These are phyloP conservation scores for Macaca fascicularis DNA, from an alignment of 2,113 vertebrate species.

Conservation along the genomic window T2T-MFA8v1.1 NC_088377.1:12083501-12084000, in stretches of 20 bases:
- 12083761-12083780: not conserved
- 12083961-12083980: fast-evolving
- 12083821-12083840: not conserved
- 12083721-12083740: too few species aligned
- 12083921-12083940: not conserved
- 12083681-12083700: not conserved
- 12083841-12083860: not conserved
- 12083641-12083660: not conserved
- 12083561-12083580: not conserved
- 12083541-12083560: not conserved
- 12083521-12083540: not conserved
- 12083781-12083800: not conserved
- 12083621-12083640: not conserved
- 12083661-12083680: not conserved
- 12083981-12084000: fast-evolving
- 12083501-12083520: fast-evolving
- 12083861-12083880: not conserved
- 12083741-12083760: not conserved
- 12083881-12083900: not conserved
- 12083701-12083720: not conserved
- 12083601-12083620: not conserved
- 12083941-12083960: not conserved
- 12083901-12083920: fast-evolving
- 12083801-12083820: not conserved
- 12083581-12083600: not conserved